Conservation (phyloP, 1,140 invertebrate genomes). For the Penaeus vannamei region DNA sequence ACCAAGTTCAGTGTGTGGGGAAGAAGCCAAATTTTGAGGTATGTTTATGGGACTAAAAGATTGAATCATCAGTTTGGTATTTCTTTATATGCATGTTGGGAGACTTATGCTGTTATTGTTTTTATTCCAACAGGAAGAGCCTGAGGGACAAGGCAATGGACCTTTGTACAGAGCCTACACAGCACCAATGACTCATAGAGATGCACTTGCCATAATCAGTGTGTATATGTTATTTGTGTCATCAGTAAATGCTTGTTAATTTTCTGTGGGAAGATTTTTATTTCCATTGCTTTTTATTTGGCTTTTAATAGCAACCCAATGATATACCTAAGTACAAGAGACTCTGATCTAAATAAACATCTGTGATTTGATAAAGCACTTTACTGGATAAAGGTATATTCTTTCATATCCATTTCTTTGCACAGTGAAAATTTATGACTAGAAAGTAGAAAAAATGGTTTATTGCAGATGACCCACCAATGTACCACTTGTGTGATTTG, state of each 20-base stretch:
- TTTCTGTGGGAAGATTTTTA: too few relatives aligned
- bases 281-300: too few relatives aligned
- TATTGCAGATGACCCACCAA: conserved; percentile 39
- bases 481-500: conserved; percentile 50
- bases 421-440: too few relatives aligned
- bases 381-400: too few relatives aligned
- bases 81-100: neutral
- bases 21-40: conserved; percentile 61
- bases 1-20: conserved; percentile 42
- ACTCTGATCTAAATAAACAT: too few relatives aligned
- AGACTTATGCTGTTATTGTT: neutral
- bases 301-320: too few relatives aligned
- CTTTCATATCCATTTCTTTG: too few relatives aligned
- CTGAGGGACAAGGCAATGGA: conserved; percentile 39
- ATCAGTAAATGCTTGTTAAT: too few relatives aligned
- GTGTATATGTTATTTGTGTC: neutral
- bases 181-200: conserved; percentile 54
- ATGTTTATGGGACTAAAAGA: neutral
- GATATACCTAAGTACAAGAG: too few relatives aligned
- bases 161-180: conserved; percentile 51
- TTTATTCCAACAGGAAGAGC: conserved; percentile 41
- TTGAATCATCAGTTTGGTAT: neutral
- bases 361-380: too few relatives aligned
- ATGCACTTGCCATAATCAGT: conserved; percentile 47
- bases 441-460: too few relatives aligned